Percentiles rank a stretch among this genome's conserved stretches.
These are phyloP conservation scores for Platerodrilus igneus DNA, from an alignment of 2,888 invertebrate genomes.

Conservation along the genomic window DNA sequence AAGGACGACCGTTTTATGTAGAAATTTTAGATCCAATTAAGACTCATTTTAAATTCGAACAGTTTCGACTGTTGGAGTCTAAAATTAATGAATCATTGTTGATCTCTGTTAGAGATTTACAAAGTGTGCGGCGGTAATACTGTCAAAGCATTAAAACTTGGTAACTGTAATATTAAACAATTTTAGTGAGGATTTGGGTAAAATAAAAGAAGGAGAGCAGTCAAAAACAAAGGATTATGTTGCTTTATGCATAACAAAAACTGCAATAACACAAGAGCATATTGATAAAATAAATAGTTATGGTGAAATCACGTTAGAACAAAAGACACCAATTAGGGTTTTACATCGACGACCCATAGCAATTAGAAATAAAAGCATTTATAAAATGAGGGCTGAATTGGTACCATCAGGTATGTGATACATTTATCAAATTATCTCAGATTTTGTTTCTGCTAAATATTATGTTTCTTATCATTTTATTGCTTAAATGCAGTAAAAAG, in stretches of 20 bases:
- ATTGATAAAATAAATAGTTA: constrained; percentile 49
- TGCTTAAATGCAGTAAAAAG: too few relatives aligned
- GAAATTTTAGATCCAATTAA: constrained; percentile 70
- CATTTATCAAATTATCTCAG: too few relatives aligned
- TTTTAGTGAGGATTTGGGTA: constrained; percentile 59
- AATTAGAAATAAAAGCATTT: constrained; percentile 61
- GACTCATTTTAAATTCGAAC: constrained; percentile 49
- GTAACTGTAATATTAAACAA: background rate
- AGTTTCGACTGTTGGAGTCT: constrained; percentile 55
- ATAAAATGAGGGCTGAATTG: constrained; percentile 57
- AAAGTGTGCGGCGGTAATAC: constrained; percentile 56
- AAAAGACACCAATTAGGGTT: constrained; percentile 88
- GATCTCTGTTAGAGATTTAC: constrained; percentile 59
- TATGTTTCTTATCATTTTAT: too few relatives aligned
- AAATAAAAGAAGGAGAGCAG: constrained; percentile 82
- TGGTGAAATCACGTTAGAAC: constrained; percentile 57
- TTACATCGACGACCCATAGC: constrained; percentile 78
- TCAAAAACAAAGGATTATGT: constrained; percentile 82
- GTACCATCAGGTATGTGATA: too few relatives aligned
- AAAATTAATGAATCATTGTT: constrained; percentile 56
- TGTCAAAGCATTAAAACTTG: constrained; percentile 5
- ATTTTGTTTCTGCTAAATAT: too few relatives aligned
- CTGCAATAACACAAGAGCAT: constrained; percentile 50
- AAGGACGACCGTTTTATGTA: constrained; percentile 88
- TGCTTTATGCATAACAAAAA: constrained; percentile 62